Evolutionary conservation across 2,888 invertebrate genomes (phyloP).

Genomic region (Creontiades dilutus): DNA sequence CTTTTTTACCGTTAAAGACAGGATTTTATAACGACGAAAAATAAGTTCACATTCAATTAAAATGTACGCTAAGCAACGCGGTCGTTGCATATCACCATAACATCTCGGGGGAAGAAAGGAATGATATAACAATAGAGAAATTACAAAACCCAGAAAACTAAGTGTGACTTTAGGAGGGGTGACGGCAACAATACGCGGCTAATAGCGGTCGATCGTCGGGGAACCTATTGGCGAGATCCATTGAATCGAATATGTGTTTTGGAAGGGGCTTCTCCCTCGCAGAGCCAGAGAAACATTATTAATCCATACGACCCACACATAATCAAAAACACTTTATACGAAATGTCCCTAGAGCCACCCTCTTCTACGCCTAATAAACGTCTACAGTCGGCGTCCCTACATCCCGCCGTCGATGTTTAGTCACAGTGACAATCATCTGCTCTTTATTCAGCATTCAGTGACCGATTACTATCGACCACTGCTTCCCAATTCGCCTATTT

Average conservation of each 20-base stretch:
- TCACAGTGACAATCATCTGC: constrained; percentile 10
- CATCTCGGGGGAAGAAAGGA: neutral
- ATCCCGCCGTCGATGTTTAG: neutral
- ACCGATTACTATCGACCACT: neutral
- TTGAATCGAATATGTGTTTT: constrained; percentile 53
- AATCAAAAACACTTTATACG: constrained; percentile 57
- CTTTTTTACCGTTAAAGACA: too few species aligned
- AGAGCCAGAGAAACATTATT: constrained; percentile 28
- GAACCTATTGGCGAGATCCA: neutral
- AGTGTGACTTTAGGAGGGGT: constrained; percentile 57
- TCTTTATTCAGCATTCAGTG: neutral
- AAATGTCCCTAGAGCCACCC: neutral
- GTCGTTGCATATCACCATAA: neutral
- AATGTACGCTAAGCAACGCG: neutral
- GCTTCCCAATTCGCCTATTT: too few species aligned
- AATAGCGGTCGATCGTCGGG: constrained; percentile 45
- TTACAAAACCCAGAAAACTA: constrained; percentile 56
- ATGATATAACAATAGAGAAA: constrained; percentile 54
- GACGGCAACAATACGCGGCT: constrained; percentile 52
- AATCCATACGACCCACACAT: constrained; percentile 47
- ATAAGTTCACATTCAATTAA: neutral
- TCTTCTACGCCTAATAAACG: constrained; percentile 3
- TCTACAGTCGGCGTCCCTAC: neutral
- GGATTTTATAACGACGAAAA: too few species aligned
- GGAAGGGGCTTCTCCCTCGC: constrained; percentile 40